A percentile compares a stretch with the other conserved stretches of the same genome.
These are phyloP conservation scores for Myanophis thanlyinensis DNA, from an alignment of 2,113 vertebrate genomes.

Conservation along the genomic window DNA sequence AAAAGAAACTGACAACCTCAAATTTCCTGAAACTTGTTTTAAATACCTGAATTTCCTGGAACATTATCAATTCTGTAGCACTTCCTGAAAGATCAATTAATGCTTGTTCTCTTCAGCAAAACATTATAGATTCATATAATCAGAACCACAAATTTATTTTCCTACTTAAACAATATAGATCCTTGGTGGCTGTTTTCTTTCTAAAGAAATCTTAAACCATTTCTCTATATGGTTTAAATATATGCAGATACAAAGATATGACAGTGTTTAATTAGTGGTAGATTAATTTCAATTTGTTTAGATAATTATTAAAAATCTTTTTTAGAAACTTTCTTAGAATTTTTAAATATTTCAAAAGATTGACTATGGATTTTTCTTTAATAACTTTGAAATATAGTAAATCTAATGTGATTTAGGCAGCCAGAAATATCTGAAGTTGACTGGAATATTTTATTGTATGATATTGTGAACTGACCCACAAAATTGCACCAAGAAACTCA, in stretches of 20 bases:
- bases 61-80: conserved; percentile 44
- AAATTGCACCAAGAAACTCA: background rate
- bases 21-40: background rate
- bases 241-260: conserved; percentile 57
- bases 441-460: background rate
- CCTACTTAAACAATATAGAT: conserved; percentile 41
- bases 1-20: background rate
- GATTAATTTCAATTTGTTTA: conserved; percentile 57
- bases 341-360: background rate
- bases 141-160: conserved; percentile 35
- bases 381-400: background rate
- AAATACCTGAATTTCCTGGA: conserved; percentile 9
- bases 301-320: conserved; percentile 42
- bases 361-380: background rate
- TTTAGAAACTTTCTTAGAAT: background rate
- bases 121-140: background rate
- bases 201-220: background rate
- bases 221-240: conserved; percentile 36
- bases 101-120: conserved; percentile 44
- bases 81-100: conserved; percentile 11
- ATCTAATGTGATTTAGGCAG: background rate
- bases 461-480: background rate
- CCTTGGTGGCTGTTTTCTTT: conserved; percentile 48
- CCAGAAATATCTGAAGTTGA: background rate
- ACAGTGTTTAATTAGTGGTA: conserved; percentile 67